These are phyloP conservation scores for Schizopygopsis pylzovi DNA, from an alignment of 2,797 vertebrate species.

Conservation along the genomic window DNA sequence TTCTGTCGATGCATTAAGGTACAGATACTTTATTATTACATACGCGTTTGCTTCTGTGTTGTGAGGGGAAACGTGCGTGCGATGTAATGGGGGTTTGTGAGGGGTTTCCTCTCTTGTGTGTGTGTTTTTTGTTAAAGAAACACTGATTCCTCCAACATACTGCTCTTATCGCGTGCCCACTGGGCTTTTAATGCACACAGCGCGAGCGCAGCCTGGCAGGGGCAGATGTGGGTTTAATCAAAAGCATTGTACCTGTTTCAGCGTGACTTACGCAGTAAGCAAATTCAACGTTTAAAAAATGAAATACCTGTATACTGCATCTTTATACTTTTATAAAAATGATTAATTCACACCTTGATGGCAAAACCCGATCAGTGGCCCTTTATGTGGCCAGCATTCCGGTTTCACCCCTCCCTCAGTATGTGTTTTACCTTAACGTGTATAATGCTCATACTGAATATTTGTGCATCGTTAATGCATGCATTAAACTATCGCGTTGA, in stretches of 20 bases:
- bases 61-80: background rate
- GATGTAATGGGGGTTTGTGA: background rate
- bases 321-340: background rate
- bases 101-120: background rate
- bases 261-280: no score
- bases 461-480: background rate
- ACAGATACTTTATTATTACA: slow-evolving; percentile 12
- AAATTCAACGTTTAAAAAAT: background rate
- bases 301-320: background rate
- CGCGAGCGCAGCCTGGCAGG: slow-evolving; percentile 59
- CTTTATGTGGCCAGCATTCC: slow-evolving; percentile 36
- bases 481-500: background rate
- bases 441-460: background rate
- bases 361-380: slow-evolving; percentile 19
- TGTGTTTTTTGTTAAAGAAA: slow-evolving; percentile 23
- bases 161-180: slow-evolving; percentile 49
- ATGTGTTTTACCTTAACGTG: slow-evolving; percentile 4
- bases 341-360: background rate
- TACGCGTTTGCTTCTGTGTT: background rate
- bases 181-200: slow-evolving; percentile 57
- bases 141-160: slow-evolving; percentile 29
- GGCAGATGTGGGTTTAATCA: slow-evolving; percentile 21
- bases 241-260: background rate
- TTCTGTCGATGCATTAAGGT: slow-evolving; percentile 65
- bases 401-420: background rate